phyloP scores from a whole-genome alignment of 1,140 invertebrate genomes.

The Atopsyche davidsoni region DNA sequence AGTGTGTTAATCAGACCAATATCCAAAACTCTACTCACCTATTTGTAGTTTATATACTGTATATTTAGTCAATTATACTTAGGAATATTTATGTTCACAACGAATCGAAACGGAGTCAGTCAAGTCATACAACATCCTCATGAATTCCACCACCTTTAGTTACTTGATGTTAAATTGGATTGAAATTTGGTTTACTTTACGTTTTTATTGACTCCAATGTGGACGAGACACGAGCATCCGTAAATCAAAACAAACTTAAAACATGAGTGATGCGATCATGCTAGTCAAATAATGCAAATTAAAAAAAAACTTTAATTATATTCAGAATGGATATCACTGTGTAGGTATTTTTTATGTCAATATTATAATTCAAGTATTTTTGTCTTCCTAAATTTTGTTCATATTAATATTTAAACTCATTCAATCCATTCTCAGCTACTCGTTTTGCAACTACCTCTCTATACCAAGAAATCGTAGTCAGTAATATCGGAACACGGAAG shows the following conservation, averaged over 20 bases:
- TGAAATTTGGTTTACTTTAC: too few species aligned
- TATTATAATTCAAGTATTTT: too few species aligned
- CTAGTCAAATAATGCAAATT: slow-evolving; percentile 24
- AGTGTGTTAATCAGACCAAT: not conserved
- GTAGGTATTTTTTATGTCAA: too few species aligned
- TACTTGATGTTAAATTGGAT: too few species aligned
- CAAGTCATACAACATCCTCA: slow-evolving; percentile 22
- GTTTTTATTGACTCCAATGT: too few species aligned
- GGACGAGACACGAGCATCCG: not conserved
- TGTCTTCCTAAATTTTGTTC: too few species aligned
- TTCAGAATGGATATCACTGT: too few species aligned
- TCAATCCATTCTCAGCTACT: not conserved
- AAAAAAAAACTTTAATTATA: slow-evolving; percentile 13
- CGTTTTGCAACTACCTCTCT: not conserved
- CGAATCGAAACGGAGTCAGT: slow-evolving; percentile 11
- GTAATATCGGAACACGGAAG: too few species aligned
- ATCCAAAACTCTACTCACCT: not conserved
- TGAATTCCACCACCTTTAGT: slow-evolving; percentile 13
- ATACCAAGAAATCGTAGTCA: too few species aligned
- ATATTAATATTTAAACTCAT: not conserved
- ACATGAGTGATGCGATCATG: slow-evolving; percentile 24
- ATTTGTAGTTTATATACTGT: slow-evolving; percentile 9
- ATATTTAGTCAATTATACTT: slow-evolving; percentile 22
- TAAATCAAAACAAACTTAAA: slow-evolving; percentile 4
- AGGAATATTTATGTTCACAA: slow-evolving; percentile 21